phyloP scores from a whole-genome alignment of 2,888 invertebrate genomes.

The Leptopilina drosophilae region DNA sequence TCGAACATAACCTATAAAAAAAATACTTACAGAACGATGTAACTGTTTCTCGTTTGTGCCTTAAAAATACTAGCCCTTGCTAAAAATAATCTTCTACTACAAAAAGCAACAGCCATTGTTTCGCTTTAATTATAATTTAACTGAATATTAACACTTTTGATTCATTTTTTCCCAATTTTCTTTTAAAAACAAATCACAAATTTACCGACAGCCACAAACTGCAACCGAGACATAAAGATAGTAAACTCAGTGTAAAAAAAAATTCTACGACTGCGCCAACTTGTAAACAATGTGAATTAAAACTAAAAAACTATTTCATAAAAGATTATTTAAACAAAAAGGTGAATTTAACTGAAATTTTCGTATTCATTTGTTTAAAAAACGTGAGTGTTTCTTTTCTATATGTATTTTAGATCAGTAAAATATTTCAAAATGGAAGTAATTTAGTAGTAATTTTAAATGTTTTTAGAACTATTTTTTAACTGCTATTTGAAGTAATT shows the following conservation, averaged over 20 bases:
- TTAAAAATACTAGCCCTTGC: slow-evolving; percentile 66
- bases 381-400: no score
- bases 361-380: no score
- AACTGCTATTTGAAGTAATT: no score
- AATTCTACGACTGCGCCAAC: neutral
- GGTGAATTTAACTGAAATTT: neutral
- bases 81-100: slow-evolving; percentile 70
- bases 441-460: no score
- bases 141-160: neutral
- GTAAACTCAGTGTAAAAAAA: neutral
- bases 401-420: no score
- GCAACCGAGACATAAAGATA: neutral
- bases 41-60: slow-evolving; percentile 80
- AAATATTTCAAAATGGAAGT: no score
- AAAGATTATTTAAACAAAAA: neutral
- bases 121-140: neutral
- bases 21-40: slow-evolving; percentile 84
- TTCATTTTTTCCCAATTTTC: slow-evolving; percentile 3
- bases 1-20: slow-evolving; percentile 38
- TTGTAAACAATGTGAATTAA: neutral
- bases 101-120: slow-evolving; percentile 74
- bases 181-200: neutral
- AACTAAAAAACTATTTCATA: neutral
- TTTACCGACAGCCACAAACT: neutral
- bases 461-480: no score